Percentiles rank a stretch among this genome's conserved stretches.
Evolutionary conservation across 1,140 invertebrate genomes (phyloP).

Genomic region (Belonocnema kinseyi): DNA sequence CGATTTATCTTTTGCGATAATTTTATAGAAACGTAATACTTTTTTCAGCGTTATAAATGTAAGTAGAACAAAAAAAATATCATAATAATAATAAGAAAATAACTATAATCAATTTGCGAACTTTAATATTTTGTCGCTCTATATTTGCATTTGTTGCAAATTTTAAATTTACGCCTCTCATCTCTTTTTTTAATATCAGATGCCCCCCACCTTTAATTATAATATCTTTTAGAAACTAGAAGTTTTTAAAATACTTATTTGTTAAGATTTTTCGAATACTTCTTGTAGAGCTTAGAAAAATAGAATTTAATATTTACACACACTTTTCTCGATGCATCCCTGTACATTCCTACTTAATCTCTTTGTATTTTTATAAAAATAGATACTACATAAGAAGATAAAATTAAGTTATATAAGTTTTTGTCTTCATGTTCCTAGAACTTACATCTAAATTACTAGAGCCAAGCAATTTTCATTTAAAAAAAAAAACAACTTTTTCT

Average conservation of each 20-base stretch:
- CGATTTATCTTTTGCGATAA: neutral
- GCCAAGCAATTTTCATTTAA: too few relatives aligned
- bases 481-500: too few relatives aligned
- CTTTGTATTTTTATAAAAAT: too few relatives aligned
- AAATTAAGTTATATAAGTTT: too few relatives aligned
- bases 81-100: slow-evolving; percentile 1
- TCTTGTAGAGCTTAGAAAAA: slow-evolving; percentile 9
- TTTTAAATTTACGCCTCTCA: neutral
- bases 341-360: too few relatives aligned
- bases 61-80: slow-evolving; percentile 26
- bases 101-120: slow-evolving; percentile 15
- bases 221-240: neutral
- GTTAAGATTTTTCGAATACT: slow-evolving; percentile 1
- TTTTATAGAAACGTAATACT: slow-evolving; percentile 26
- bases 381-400: too few relatives aligned
- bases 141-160: neutral
- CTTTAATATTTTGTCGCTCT: neutral
- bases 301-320: slow-evolving; percentile 10
- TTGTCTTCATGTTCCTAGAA: too few relatives aligned
- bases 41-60: slow-evolving; percentile 14
- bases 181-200: neutral
- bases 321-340: neutral
- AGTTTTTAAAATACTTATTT: neutral
- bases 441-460: too few relatives aligned
- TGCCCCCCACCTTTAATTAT: neutral